Evolutionary conservation across 1,140 invertebrate species (phyloP).

Genomic region (Bombus waltoni): DNA sequence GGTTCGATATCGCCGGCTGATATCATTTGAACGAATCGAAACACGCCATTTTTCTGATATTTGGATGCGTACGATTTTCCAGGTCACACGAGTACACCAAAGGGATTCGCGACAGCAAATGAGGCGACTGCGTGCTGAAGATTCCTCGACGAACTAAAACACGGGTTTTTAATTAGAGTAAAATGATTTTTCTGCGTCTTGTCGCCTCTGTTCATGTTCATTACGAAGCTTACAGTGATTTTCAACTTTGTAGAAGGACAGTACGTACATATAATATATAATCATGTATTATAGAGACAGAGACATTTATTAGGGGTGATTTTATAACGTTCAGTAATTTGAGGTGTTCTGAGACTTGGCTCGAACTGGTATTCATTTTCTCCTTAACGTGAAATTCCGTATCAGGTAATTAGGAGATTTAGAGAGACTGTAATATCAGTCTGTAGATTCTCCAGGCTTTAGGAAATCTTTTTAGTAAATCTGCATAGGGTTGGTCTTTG

Average conservation of each 20-base stretch:
- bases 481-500: neutral
- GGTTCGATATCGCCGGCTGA: neutral
- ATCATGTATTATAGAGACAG: neutral
- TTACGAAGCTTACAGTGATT: neutral
- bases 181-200: neutral
- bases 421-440: neutral
- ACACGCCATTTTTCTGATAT: neutral
- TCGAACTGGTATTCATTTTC: neutral
- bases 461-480: neutral
- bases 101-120: neutral
- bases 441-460: neutral
- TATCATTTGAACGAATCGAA: neutral
- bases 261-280: too few relatives aligned
- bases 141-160: neutral
- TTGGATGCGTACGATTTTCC: neutral
- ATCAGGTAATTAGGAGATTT: neutral
- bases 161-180: neutral
- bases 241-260: neutral
- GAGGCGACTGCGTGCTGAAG: neutral
- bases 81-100: neutral
- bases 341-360: neutral
- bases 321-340: neutral
- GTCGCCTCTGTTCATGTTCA: neutral
- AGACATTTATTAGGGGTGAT: neutral
- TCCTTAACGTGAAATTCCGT: neutral